These are phyloP conservation scores for Microcebus murinus DNA, from an alignment of 2,113 vertebrate genomes.

Conservation along the genomic window DNA sequence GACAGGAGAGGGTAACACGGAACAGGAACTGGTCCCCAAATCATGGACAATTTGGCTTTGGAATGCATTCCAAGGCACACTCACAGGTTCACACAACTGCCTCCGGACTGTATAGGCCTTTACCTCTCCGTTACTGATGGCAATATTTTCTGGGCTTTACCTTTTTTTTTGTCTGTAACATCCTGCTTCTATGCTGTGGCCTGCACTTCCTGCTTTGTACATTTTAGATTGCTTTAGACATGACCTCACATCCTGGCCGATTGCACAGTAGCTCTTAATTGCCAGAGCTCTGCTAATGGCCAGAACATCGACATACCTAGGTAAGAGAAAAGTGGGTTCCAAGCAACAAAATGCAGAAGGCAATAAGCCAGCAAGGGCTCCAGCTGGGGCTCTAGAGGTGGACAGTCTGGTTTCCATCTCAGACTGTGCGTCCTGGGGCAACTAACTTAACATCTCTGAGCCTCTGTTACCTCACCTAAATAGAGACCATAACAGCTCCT, in stretches of 20 bases:
- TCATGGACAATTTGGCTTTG: neutral
- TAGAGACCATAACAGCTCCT: neutral
- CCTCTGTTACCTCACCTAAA: neutral
- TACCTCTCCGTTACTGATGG: neutral
- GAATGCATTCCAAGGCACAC: neutral
- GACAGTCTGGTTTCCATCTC: neutral
- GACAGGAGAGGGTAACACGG: neutral
- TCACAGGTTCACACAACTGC: neutral
- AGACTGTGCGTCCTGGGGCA: neutral
- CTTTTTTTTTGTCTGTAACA: neutral
- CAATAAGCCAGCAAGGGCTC: neutral
- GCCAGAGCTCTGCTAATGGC: slow-evolving; percentile 56
- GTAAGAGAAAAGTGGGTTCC: neutral
- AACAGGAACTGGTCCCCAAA: neutral
- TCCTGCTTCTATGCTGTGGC: slow-evolving; percentile 62
- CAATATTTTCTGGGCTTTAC: slow-evolving; percentile 20
- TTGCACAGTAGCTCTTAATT: slow-evolving; percentile 53
- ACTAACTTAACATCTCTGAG: slow-evolving; percentile 22
- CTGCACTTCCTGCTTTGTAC: slow-evolving; percentile 58
- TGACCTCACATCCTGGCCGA: slow-evolving; percentile 76
- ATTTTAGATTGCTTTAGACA: slow-evolving; percentile 69
- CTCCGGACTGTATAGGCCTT: neutral
- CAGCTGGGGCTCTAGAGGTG: neutral
- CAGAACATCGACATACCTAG: neutral
- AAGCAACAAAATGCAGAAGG: slow-evolving; percentile 15